phyloP scores from a whole-genome alignment of 2,113 vertebrate species.

The Pachycephala philippinensis region DNA sequence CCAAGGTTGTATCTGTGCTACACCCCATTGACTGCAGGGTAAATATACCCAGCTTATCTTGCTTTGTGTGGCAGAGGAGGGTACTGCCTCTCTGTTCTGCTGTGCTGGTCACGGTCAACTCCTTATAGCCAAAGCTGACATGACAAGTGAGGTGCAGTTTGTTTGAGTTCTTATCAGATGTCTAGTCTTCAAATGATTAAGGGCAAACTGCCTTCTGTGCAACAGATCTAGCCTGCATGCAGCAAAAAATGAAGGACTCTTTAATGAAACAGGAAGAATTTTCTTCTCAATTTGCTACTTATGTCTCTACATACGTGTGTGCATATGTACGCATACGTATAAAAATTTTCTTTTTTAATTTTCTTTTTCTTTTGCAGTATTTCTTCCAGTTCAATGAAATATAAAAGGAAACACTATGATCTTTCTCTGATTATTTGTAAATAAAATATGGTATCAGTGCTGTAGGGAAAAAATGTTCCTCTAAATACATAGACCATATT shows the following conservation, averaged over 20 bases:
- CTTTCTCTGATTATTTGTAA: background rate
- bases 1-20: background rate
- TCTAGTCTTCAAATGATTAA: constrained; percentile 31
- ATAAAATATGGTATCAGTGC: background rate
- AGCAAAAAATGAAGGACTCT: background rate
- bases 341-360: background rate
- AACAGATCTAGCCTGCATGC: background rate
- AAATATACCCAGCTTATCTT: constrained; percentile 56
- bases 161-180: constrained; percentile 57
- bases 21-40: background rate
- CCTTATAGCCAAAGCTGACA: constrained; percentile 43
- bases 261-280: background rate
- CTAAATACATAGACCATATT: background rate
- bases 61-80: background rate
- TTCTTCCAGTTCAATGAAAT: background rate
- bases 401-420: background rate
- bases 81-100: constrained; percentile 24
- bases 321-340: too few relatives aligned
- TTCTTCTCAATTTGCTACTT: background rate
- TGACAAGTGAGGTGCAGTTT: constrained; percentile 24
- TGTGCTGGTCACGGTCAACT: constrained; percentile 56
- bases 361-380: background rate
- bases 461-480: background rate
- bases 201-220: constrained; percentile 20
- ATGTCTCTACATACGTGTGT: background rate